Evolutionary conservation across 2,888 invertebrate species (phyloP), one percentile per base, ranked within the genome.

Genomic region (Ethmia dodecea): DNA sequence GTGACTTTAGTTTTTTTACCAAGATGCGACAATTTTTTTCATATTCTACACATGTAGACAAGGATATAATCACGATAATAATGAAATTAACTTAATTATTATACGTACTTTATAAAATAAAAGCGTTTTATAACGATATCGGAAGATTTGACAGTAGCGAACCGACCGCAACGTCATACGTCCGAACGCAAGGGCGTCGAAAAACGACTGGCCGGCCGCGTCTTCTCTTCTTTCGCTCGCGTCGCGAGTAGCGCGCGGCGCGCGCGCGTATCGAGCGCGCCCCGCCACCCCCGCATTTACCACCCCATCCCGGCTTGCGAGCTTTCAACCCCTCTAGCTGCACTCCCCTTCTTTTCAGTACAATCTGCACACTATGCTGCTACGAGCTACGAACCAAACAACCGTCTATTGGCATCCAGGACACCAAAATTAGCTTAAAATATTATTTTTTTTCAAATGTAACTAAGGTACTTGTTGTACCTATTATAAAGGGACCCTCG

Each of bases 221-320:
- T 18, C 8, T 5, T 18, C 18, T 18, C 18, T 5, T 18, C 18
- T 18, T 8, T 5, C 8, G 5, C 18, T 52, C 42, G 41, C 44
- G 46, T 31, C 24, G 33, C 13, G 26, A 13, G 25, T 30, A 32
- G 31, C 33, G 32, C 55, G 58, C 58, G 58, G 80, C 79, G 84
- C 86, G 83, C 79, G 83, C 83, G 83, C 80, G 79, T 81, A 83
- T 84, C 68, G 83, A 83, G 64, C 81, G 80, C 62, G 49, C 62
- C 59, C 64, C 70, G 68, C 69, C 69, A 66, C 63, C 48, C 61
- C 69, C 70, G 60, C 62, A 63, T 63, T 60, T 56, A 59, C 56
- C 59, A 55, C 49, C 52, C 46, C 59, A 47, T 45, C 47, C 50
- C 55, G 56, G 52, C 63, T 60, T 36, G 33, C 33, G 43, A 40